A percentile compares a stretch with the other conserved stretches of the same genome.
Evolutionary conservation across 1,140 invertebrate species (phyloP).

Genomic region (Sarcophaga bullata): DNA sequence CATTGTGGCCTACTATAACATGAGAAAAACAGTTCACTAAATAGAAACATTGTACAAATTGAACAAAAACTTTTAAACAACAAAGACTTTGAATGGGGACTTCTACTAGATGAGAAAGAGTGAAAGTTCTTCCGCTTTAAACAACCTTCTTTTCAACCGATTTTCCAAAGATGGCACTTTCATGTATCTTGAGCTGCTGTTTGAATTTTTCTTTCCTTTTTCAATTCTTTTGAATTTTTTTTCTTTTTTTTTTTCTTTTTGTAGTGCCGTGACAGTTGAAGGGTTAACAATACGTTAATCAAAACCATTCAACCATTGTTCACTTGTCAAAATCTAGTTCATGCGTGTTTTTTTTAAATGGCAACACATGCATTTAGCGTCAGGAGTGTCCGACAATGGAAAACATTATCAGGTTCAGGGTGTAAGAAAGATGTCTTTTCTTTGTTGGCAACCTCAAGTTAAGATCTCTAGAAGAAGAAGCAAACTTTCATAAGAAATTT

Average conservation of each 20-base stretch:
- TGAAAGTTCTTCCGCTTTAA: slow-evolving; percentile 12
- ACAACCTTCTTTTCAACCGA: not conserved
- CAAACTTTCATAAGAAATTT: not conserved
- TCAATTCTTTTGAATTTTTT: not conserved
- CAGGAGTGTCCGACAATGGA: not conserved
- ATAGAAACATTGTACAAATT: not conserved
- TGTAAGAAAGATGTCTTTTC: not conserved
- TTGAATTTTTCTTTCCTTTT: not conserved
- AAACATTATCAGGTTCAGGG: slow-evolving; percentile 18
- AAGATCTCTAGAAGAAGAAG: too few relatives aligned
- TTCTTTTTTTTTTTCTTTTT: too few relatives aligned
- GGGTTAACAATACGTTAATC: not conserved
- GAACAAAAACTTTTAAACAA: not conserved
- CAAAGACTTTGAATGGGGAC: too few relatives aligned
- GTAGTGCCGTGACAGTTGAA: not conserved
- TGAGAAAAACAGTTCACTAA: not conserved
- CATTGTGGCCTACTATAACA: not conserved
- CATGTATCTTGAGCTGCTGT: slow-evolving; percentile 6
- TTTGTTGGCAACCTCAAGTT: too few relatives aligned
- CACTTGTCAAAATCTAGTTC: slow-evolving; percentile 20
- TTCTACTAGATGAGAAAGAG: not conserved
- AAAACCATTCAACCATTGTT: not conserved
- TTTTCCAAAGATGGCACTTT: not conserved
- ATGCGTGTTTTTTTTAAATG: not conserved
- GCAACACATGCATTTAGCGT: not conserved